Conservation (phyloP, 23 tunicate species). For the Styela clava region DNA sequence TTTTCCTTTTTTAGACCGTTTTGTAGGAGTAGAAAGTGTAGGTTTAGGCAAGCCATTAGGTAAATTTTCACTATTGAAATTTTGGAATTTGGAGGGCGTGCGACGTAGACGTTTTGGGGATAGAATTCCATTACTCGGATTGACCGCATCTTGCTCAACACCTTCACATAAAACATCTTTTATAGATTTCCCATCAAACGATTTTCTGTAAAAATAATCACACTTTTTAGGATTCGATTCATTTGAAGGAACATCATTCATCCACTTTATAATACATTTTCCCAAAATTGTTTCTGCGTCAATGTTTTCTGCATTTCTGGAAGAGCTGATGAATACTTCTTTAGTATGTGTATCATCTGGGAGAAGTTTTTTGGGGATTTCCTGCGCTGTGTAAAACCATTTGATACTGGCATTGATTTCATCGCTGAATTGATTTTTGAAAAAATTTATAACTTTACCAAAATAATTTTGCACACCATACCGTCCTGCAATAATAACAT, state of each 20-base stretch:
- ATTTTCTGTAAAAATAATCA: slow-evolving; percentile 28
- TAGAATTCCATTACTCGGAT: not conserved
- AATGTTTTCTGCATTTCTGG: slow-evolving; percentile 24
- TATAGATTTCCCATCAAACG: slow-evolving; percentile 15
- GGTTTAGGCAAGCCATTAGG: not conserved
- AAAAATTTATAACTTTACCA: not conserved
- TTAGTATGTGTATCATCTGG: slow-evolving; percentile 19
- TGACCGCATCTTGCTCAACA: not conserved
- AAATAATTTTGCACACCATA: not conserved
- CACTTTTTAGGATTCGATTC: not conserved
- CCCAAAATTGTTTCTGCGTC: slow-evolving; percentile 54
- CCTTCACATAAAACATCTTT: not conserved
- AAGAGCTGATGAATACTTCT: slow-evolving; percentile 54
- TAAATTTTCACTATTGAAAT: not conserved
- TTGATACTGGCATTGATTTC: slow-evolving; percentile 34
- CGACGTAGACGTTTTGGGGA: not conserved
- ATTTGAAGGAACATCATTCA: not conserved
- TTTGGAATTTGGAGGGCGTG: not conserved
- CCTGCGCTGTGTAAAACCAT: slow-evolving; percentile 50
- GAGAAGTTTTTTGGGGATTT: slow-evolving; percentile 37
- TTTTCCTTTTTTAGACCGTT: slow-evolving; percentile 3
- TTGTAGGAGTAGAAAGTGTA: slow-evolving; percentile 1
- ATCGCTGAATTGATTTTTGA: not conserved
- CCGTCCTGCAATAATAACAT: not conserved
- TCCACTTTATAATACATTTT: slow-evolving; percentile 20